Conservation (phyloP, 1,140 invertebrate species). For the Anoplolepis gracilipes region DNA sequence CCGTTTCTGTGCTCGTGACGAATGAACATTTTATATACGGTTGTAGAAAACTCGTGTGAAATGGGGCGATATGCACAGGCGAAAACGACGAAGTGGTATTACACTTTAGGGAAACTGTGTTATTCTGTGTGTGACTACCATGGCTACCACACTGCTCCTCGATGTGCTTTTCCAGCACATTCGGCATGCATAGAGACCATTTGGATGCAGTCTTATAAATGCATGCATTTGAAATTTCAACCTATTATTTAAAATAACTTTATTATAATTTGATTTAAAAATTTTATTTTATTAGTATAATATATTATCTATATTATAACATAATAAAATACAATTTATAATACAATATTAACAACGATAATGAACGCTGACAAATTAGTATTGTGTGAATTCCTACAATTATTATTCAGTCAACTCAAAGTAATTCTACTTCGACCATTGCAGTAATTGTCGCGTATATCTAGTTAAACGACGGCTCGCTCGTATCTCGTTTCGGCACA, state of each 20-base stretch:
- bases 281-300: background rate
- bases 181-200: background rate
- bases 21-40: conserved; percentile 28
- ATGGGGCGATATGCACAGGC: conserved; percentile 17
- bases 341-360: conserved; percentile 17
- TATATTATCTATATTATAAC: conserved; percentile 4
- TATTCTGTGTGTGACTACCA: conserved; percentile 10
- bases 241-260: background rate
- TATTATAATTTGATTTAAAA: background rate
- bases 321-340: background rate
- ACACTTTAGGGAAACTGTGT: conserved; percentile 24
- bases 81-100: conserved; percentile 19
- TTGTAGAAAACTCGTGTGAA: conserved; percentile 40
- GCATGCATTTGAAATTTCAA: background rate
- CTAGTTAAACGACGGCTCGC: conserved; percentile 33
- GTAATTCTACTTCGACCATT: conserved; percentile 24
- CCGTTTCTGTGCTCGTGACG: background rate
- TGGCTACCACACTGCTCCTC: background rate
- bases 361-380: background rate
- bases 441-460: conserved; percentile 25
- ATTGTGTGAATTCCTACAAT: conserved; percentile 1
- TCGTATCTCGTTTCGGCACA: conserved; percentile 32
- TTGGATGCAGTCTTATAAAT: background rate
- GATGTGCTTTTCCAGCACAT: conserved; percentile 36
- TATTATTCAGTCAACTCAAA: conserved; percentile 2